A percentile compares a stretch with the other conserved stretches of the same genome.
phyloP scores from a whole-genome alignment of 2,797 vertebrate species.

The Zalophus californianus region DNA sequence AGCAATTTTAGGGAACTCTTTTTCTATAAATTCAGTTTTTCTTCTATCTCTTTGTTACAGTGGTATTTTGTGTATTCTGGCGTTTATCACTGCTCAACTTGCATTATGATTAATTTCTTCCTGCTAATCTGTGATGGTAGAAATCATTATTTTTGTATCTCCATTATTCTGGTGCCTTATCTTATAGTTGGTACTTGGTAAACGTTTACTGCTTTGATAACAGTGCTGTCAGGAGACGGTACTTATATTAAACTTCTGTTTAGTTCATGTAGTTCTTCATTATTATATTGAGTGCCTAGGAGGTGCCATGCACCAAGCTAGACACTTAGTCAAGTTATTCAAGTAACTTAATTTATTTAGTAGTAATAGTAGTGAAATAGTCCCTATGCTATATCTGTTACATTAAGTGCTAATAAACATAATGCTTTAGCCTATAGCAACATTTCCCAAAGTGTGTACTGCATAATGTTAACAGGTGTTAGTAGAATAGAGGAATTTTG shows the following conservation, averaged over 20 bases:
- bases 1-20: background rate
- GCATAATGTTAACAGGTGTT: conserved; percentile 13
- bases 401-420: background rate
- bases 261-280: background rate
- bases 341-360: background rate
- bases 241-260: background rate
- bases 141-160: background rate
- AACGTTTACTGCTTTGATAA: conserved; percentile 32
- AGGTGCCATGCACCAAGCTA: background rate
- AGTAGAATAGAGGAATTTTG: conserved; percentile 38
- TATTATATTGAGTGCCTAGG: background rate
- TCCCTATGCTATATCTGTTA: background rate
- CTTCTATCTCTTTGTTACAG: background rate
- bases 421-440: background rate
- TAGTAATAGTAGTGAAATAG: background rate
- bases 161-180: background rate
- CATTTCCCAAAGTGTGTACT: conserved; percentile 33
- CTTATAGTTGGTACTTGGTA: background rate
- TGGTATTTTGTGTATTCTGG: conserved; percentile 19
- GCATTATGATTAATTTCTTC: background rate
- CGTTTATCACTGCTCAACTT: background rate
- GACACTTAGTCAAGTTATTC: background rate
- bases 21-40: conserved; percentile 17
- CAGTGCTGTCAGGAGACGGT: background rate
- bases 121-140: background rate